Evolutionary conservation across 2,797 vertebrate species (phyloP).

Genomic region (Enteromius radiatus): DNA sequence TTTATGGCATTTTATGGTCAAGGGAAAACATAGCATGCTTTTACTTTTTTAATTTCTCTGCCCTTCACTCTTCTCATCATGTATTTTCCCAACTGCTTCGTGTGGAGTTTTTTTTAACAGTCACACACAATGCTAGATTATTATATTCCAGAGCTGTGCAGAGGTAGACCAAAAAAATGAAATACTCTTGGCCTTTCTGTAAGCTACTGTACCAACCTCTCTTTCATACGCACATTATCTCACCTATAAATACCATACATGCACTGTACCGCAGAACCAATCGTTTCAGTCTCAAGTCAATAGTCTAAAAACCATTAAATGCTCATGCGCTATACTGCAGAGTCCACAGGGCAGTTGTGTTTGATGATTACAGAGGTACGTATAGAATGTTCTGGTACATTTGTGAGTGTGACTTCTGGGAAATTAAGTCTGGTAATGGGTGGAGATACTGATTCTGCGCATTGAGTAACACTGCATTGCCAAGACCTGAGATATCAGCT

Average conservation of each 20-base stretch:
- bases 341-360: not conserved
- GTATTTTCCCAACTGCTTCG: not conserved
- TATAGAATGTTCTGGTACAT: slow-evolving; percentile 19
- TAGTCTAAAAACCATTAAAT: slow-evolving; percentile 7
- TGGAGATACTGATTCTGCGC: not conserved
- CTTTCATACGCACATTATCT: slow-evolving; percentile 20
- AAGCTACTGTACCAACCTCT: not conserved
- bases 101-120: not conserved
- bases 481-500: slow-evolving; percentile 18
- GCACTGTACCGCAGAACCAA: slow-evolving; percentile 12
- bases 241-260: slow-evolving; percentile 24
- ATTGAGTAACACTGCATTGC: not conserved
- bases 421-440: slow-evolving; percentile 43
- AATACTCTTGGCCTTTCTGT: slow-evolving; percentile 9
- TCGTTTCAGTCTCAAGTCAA: not conserved
- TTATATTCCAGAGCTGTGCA: slow-evolving; percentile 9
- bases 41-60: not conserved
- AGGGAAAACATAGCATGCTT: not conserved
- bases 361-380: slow-evolving; percentile 10
- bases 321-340: not conserved
- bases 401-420: slow-evolving; percentile 33
- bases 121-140: not conserved
- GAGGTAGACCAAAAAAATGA: not conserved
- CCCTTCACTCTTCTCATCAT: not conserved
- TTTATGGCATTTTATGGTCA: not conserved